A percentile compares a stretch with the other conserved stretches of the same genome.
phyloP scores from a whole-genome alignment of 2,797 vertebrate species.

The Enteromius paludinosus region DNA sequence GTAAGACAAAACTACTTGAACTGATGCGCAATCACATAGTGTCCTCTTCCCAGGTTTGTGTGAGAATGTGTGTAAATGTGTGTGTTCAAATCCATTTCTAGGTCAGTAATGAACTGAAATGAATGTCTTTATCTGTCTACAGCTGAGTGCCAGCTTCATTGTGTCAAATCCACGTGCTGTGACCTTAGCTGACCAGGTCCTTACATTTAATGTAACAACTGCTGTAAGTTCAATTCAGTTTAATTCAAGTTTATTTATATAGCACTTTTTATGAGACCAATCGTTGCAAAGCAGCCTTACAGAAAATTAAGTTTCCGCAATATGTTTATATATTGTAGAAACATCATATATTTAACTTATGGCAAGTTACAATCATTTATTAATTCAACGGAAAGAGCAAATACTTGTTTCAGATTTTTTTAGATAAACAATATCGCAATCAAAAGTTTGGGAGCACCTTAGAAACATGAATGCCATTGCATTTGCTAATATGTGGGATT shows the following conservation, averaged over 20 bases:
- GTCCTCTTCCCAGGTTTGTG: conserved; percentile 74
- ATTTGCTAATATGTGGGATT: background rate
- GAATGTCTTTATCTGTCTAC: conserved; percentile 44
- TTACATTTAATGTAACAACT: conserved; percentile 81
- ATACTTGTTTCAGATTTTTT: background rate
- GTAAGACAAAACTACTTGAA: conserved; percentile 86
- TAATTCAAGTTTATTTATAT: too few species aligned
- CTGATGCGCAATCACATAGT: conserved; percentile 88
- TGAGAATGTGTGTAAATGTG: background rate
- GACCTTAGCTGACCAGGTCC: conserved; percentile 86
- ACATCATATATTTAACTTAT: too few species aligned
- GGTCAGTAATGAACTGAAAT: background rate
- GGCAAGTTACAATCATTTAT: background rate
- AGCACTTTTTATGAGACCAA: too few species aligned
- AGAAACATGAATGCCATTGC: background rate
- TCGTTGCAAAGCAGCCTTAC: too few species aligned
- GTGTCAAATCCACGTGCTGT: conserved; percentile 74
- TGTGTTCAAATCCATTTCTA: background rate
- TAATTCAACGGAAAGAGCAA: background rate
- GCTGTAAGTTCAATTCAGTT: conserved; percentile 66
- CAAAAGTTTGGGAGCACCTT: background rate
- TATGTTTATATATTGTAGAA: too few species aligned
- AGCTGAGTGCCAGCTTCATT: conserved; percentile 86
- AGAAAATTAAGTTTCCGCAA: too few species aligned
- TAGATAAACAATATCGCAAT: too few species aligned